Percentiles rank a stretch among this genome's conserved stretches.
Evolutionary conservation across 2,888 invertebrate species (phyloP).

Genomic region (Ernsta delagoae): DNA sequence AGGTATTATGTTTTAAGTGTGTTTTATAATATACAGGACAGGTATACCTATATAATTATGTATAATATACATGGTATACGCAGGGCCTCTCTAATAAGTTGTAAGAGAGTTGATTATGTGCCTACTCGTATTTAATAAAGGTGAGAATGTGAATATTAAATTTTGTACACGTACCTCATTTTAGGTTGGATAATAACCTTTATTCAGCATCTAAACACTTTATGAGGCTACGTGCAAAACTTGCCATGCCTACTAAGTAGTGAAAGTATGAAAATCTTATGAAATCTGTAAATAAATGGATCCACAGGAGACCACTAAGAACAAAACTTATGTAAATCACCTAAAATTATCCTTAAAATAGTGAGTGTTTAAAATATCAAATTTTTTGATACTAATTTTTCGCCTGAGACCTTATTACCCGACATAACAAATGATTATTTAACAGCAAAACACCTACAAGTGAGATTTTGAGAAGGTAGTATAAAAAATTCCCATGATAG

Average conservation of each 20-base stretch:
- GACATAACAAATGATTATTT: neutral
- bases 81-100: neutral
- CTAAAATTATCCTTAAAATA: too few relatives aligned
- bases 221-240: conserved; percentile 52
- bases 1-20: too few relatives aligned
- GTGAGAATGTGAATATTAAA: conserved; percentile 35
- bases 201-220: conserved; percentile 44
- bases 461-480: neutral
- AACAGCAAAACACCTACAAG: neutral
- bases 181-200: conserved; percentile 58
- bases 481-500: neutral
- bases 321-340: too few relatives aligned
- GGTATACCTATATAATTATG: too few relatives aligned
- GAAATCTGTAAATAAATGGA: neutral
- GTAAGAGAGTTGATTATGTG: conserved; percentile 38
- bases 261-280: neutral
- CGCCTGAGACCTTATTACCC: too few relatives aligned
- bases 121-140: conserved; percentile 25
- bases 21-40: too few relatives aligned
- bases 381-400: too few relatives aligned
- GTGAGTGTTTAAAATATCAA: too few relatives aligned
- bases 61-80: too few relatives aligned
- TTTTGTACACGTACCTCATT: conserved; percentile 57
- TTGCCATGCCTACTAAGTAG: neutral
- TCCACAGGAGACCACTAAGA: neutral